Conservation (phyloP, 2,797 vertebrate species). For the Peromyscus aztecus region DNA sequence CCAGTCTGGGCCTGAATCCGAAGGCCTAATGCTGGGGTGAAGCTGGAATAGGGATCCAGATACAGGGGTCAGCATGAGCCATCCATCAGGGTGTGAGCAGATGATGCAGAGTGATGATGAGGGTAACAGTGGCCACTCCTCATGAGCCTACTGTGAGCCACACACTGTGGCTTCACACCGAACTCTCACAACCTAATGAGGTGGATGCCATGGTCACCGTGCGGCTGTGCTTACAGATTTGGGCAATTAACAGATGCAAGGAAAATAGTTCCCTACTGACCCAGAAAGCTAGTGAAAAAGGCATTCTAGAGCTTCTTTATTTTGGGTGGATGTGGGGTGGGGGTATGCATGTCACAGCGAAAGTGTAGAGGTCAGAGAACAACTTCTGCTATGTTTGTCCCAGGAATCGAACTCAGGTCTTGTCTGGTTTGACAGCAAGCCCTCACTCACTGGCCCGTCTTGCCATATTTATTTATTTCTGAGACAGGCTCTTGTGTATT, state of each 20-base stretch:
- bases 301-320: not conserved
- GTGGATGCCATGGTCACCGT: not conserved
- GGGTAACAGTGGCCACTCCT: not conserved
- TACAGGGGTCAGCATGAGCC: not conserved
- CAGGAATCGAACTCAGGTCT: not conserved
- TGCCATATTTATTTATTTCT: not conserved
- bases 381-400: not conserved
- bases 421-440: not conserved
- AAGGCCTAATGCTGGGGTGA: not conserved
- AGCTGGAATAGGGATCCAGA: not conserved
- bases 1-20: not conserved
- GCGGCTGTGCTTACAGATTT: not conserved
- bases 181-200: not conserved
- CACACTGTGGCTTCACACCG: not conserved
- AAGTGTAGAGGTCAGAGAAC: not conserved
- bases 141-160: no score
- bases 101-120: not conserved
- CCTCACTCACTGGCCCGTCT: not conserved
- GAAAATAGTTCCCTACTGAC: not conserved
- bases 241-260: not conserved
- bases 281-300: not conserved
- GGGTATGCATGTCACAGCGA: not conserved
- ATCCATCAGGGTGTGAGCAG: not conserved
- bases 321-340: not conserved
- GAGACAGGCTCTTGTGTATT: not conserved